Conservation (phyloP, 2,888 invertebrate genomes). For the Apotomis capreana region DNA sequence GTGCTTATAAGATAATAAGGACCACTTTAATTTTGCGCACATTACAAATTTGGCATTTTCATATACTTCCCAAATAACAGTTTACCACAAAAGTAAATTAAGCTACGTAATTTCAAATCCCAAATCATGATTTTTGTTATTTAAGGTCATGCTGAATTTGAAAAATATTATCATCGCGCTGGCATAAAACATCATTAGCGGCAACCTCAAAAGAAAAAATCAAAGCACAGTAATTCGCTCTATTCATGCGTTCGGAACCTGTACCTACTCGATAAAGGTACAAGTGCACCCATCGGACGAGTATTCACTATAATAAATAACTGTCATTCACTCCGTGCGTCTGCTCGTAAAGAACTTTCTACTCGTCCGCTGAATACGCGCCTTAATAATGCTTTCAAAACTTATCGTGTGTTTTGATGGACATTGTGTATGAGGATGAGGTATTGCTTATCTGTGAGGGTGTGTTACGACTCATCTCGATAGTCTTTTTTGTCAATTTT, state of each 20-base stretch:
- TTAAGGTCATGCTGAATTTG: background rate
- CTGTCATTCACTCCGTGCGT: slow-evolving; percentile 58
- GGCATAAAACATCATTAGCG: slow-evolving; percentile 34
- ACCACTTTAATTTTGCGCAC: too few relatives aligned
- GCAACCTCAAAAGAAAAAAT: slow-evolving; percentile 37
- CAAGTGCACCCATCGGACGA: slow-evolving; percentile 44
- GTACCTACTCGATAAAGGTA: slow-evolving; percentile 41
- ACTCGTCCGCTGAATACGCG: slow-evolving; percentile 49
- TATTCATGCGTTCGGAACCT: slow-evolving; percentile 40
- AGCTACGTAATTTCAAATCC: too few relatives aligned
- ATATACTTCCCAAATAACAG: too few relatives aligned
- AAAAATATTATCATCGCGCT: slow-evolving; percentile 19
- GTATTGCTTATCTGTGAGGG: background rate
- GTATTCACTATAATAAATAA: slow-evolving; percentile 55
- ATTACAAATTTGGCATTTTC: too few relatives aligned
- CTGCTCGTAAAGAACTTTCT: slow-evolving; percentile 67
- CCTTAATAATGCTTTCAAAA: slow-evolving; percentile 53
- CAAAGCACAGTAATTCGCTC: slow-evolving; percentile 37
- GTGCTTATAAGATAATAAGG: too few relatives aligned
- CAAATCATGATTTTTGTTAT: too few relatives aligned
- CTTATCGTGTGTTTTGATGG: slow-evolving; percentile 44
- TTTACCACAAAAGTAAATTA: too few relatives aligned
- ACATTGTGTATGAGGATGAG: background rate
- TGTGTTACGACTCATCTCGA: background rate
- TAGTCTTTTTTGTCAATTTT: background rate